Evolutionary conservation across 2,888 invertebrate species (phyloP).

Genomic region (Euclidia mi): DNA sequence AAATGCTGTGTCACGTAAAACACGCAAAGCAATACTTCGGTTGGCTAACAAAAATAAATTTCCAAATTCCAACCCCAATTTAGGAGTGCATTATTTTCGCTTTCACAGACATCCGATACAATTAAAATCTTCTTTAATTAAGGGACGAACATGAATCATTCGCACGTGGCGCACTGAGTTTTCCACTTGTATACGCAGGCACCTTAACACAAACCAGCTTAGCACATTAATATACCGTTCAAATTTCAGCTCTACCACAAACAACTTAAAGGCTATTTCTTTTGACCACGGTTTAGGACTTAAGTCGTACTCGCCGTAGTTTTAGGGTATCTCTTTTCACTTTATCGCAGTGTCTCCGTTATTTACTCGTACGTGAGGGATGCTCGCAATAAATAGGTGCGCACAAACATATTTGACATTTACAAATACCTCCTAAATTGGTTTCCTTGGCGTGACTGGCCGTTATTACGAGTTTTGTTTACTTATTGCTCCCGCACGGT

Average conservation of each 20-base stretch:
- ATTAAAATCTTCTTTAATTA: slow-evolving; percentile 91
- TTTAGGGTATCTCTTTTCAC: slow-evolving; percentile 88
- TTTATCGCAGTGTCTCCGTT: slow-evolving; percentile 88
- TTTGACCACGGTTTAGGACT: slow-evolving; percentile 58
- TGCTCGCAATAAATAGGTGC: slow-evolving; percentile 88
- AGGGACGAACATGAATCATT: slow-evolving; percentile 89
- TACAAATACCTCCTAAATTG: slow-evolving; percentile 88
- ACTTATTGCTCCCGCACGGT: slow-evolving; percentile 76
- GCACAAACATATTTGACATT: slow-evolving; percentile 89
- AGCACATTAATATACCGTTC: slow-evolving; percentile 58
- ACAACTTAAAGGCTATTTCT: slow-evolving; percentile 66
- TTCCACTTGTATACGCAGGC: slow-evolving; percentile 85
- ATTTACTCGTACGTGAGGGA: slow-evolving; percentile 89
- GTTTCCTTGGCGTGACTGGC: slow-evolving; percentile 86
- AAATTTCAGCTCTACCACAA: slow-evolving; percentile 70
- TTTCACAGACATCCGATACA: slow-evolving; percentile 90
- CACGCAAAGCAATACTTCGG: slow-evolving; percentile 84
- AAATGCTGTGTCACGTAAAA: slow-evolving; percentile 68
- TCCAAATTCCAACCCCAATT: slow-evolving; percentile 86
- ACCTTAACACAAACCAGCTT: slow-evolving; percentile 72
- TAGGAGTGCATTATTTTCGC: slow-evolving; percentile 90
- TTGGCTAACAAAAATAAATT: slow-evolving; percentile 83
- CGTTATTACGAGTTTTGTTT: slow-evolving; percentile 85
- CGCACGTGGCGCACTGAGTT: slow-evolving; percentile 90
- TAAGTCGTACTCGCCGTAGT: slow-evolving; percentile 73